Evolutionary conservation across 2,113 vertebrate genomes (phyloP).

Genomic region (Progne subis): DNA sequence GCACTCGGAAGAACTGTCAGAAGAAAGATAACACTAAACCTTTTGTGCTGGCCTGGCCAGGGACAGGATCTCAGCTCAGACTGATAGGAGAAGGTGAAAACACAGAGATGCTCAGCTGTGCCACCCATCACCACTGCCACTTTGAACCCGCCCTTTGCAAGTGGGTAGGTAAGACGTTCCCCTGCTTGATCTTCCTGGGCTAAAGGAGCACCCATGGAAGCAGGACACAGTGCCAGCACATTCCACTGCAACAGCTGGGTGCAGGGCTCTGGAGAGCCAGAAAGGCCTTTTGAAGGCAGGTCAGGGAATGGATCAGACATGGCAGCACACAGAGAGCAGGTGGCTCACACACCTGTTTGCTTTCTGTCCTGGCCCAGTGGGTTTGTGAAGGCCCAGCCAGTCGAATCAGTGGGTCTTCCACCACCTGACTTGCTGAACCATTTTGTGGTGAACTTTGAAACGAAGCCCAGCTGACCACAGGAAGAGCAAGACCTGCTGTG

Average conservation of each 20-base stretch:
- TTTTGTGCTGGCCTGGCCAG: neutral
- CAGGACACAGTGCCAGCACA: neutral
- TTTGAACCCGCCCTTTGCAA: neutral
- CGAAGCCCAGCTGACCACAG: neutral
- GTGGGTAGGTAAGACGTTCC: no score
- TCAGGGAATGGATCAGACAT: neutral
- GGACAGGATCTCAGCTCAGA: neutral
- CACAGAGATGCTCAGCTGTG: neutral
- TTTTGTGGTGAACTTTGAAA: slow-evolving; percentile 40
- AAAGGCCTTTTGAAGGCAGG: neutral
- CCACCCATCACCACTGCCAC: neutral
- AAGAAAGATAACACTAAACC: neutral
- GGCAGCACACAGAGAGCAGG: neutral
- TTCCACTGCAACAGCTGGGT: neutral
- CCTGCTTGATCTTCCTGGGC: neutral
- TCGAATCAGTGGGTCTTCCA: neutral
- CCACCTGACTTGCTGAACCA: slow-evolving; percentile 24
- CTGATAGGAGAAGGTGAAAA: neutral
- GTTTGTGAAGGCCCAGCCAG: slow-evolving; percentile 15
- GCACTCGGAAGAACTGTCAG: neutral
- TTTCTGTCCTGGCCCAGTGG: slow-evolving; percentile 5
- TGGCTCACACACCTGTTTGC: neutral
- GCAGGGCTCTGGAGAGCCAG: neutral
- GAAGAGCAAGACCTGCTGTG: neutral
- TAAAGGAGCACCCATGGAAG: neutral